phyloP scores from a whole-genome alignment of 2,113 vertebrate genomes.

The Struthidea cinerea region DNA sequence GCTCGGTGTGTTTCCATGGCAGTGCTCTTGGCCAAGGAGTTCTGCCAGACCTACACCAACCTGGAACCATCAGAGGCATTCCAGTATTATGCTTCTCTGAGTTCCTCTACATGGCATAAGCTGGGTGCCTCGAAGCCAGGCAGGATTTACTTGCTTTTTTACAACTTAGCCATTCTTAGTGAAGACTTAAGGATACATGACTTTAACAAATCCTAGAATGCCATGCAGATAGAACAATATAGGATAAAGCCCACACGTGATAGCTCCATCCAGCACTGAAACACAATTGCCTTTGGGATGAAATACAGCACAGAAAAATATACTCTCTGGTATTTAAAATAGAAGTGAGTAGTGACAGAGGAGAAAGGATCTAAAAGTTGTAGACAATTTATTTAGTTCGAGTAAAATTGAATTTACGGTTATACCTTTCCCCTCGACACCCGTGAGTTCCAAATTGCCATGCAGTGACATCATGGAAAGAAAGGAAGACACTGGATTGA shows the following conservation, averaged over 20 bases:
- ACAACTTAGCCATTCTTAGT: neutral
- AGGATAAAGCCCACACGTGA: neutral
- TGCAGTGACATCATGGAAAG: neutral
- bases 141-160: neutral
- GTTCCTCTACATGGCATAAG: neutral
- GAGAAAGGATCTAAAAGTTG: neutral
- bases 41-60: neutral
- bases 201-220: neutral
- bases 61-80: neutral
- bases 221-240: neutral
- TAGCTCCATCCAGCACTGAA: neutral
- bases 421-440: neutral
- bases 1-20: neutral
- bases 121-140: neutral
- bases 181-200: neutral
- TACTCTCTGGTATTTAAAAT: neutral
- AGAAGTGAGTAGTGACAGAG: neutral
- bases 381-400: neutral
- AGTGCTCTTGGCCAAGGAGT: neutral
- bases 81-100: neutral
- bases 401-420: neutral
- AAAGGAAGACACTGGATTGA: neutral
- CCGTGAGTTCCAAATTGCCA: neutral
- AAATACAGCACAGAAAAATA: neutral
- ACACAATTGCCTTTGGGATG: neutral